Evolutionary conservation across 2,797 vertebrate genomes (phyloP), one percentile per base, ranked within the genome.

Genomic region (Phylloscopus collybita): DNA sequence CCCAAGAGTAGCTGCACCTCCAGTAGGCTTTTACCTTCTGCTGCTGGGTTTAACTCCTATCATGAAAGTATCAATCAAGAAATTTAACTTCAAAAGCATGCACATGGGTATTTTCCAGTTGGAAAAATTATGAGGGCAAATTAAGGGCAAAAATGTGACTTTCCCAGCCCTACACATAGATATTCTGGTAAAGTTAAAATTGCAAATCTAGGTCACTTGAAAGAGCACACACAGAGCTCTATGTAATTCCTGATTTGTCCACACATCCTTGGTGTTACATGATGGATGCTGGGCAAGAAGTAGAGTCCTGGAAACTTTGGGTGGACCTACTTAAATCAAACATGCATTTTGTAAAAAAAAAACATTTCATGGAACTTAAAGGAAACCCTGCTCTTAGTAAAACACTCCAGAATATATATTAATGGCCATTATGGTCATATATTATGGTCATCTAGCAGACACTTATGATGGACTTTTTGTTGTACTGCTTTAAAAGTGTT

Each of bases 321-420:
- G 29, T 61, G 36, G 1, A 2, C 4, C 16, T 73, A 29, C 1
- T 38, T 53, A 42, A 20, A 42, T 53, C 30, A 61, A 36, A 18
- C 1, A 34, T 0, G 0, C 62, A 15, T 88, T 83, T 76, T 1
- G 0, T 64, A 32, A 80, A 82, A 90, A 82, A 90, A 3, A 56
- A 2, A 17, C 11, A 26, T 2, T 32, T 75, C 19, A 42, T 9
- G 54, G 16, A 85, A 90, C 7, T 38, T 30, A 64, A 20, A 50
- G 38, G 32, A 88, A 90, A 47, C 2, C 29, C 8, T 30, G 22
- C 5, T 25, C 8, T 74, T 67, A 80, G 13, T 8, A 49, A 67
- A 88, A 45, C 10, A 42, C 16, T 64, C 10, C 13, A 20, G 54
- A 71, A n/a, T 50, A 72, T 38, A n/a, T 50, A 72, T 38, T 56